Evolutionary conservation across 2,888 invertebrate genomes (phyloP), one percentile per base, ranked within the genome.

Genomic region (Zhuqinia jingwanae): DNA sequence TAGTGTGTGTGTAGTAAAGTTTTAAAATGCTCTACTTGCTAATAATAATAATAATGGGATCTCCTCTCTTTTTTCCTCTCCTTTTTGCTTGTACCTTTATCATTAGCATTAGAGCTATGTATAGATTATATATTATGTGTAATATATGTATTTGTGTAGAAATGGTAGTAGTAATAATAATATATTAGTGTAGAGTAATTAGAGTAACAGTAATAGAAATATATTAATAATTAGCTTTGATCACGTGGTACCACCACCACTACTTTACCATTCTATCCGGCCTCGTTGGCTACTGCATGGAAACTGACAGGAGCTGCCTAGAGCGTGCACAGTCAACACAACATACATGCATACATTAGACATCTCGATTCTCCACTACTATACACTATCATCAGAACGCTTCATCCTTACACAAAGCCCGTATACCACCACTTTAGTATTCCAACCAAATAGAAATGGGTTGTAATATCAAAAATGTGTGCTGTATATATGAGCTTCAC

Each of bases 251-350:
- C 79, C 75, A 56, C 42, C 76, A 86, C 86, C 81, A 86, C 86
- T 86, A 76, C 86, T 85, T 80, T 85, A 79, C 85, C 85, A 81
- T 79, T 75, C 80, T 76, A 86, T 86, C 86, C 86, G 86, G 86
- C 86, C 86, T 81, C 68, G 86, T 86, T 86, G 86, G 86, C 86
- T 86, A 86, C 86, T 86, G 86, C 86, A 86, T 86, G 86, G 86
- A 86, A 86, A 86, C 86, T 86, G 86, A 81, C 86, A 86, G 86
- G 81, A 86, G 86, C 53, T 81, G 80, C 76, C 47, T 76, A 77
- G 68, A 70, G 47, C 65, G 70, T 47, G 79, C 60, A 63, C 63
- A 77, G 53, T 68, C 78, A 80, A 79, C 85, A 80, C 80, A 85
- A 68, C 58, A 60, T n/a, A 53, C 36, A 36, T 58, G 36, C 56